Conservation (phyloP, 2,888 invertebrate species). For the Noctua comes region DNA sequence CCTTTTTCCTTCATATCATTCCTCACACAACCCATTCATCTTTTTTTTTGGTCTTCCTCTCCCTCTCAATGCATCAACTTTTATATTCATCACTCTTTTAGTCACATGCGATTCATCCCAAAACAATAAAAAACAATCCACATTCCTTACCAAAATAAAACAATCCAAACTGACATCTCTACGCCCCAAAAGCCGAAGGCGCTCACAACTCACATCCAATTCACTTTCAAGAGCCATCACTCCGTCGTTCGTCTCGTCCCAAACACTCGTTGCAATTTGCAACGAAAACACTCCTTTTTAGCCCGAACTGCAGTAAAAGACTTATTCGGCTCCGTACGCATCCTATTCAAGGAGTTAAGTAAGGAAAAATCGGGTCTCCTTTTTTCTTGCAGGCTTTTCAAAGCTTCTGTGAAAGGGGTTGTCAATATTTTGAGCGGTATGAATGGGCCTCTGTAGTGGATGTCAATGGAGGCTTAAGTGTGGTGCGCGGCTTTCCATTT, state of each 20-base stretch:
- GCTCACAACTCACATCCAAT: conserved; percentile 59
- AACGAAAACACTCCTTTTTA: conserved; percentile 76
- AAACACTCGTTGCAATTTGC: conserved; percentile 79
- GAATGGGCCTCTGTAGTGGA: conserved; percentile 84
- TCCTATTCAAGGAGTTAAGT: conserved; percentile 81
- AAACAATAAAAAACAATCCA: background rate
- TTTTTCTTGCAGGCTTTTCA: conserved; percentile 86
- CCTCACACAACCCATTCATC: too few species aligned
- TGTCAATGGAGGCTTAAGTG: conserved; percentile 85
- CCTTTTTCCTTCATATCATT: too few species aligned
- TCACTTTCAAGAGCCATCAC: conserved; percentile 49
- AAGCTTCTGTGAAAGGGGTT: conserved; percentile 83
- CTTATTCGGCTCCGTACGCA: conserved; percentile 82
- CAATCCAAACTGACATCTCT: conserved; percentile 4
- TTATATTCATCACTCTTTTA: too few species aligned
- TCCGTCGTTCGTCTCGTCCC: conserved; percentile 66
- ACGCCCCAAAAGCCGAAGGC: conserved; percentile 29
- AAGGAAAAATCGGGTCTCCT: conserved; percentile 86
- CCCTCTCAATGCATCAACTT: too few species aligned
- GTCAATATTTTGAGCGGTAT: conserved; percentile 89
- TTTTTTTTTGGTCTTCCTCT: too few species aligned
- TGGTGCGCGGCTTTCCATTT: conserved; percentile 76
- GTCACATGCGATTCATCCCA: background rate
- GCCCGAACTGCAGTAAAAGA: conserved; percentile 73
- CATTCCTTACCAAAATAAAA: background rate